phyloP scores from a whole-genome alignment of 2,797 vertebrate genomes.

The Oreochromis grahami region DNA sequence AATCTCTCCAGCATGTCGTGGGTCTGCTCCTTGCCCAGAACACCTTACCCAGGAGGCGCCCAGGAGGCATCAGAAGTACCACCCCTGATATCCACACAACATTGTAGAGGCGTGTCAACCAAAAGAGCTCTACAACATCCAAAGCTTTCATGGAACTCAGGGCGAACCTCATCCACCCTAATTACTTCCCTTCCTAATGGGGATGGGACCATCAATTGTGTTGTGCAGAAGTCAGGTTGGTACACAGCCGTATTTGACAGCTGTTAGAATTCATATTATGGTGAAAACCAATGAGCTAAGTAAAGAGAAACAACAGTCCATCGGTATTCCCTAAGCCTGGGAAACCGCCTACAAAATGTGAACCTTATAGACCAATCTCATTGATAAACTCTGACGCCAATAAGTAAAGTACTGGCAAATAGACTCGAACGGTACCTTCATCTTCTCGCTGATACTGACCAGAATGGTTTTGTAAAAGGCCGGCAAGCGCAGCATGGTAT shows the following conservation, averaged over 20 bases:
- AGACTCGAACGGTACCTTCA: no score
- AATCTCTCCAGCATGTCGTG: not conserved
- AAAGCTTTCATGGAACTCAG: not conserved
- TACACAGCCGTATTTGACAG: not conserved
- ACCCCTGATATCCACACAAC: not conserved
- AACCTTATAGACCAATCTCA: not conserved
- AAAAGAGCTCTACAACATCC: not conserved
- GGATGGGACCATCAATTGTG: no score
- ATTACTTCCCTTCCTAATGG: no score
- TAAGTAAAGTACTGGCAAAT: no score
- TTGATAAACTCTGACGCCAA: not conserved
- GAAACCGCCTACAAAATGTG: not conserved
- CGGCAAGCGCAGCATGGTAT: no score
- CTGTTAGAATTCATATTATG: no score
- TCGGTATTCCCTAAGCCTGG: not conserved
- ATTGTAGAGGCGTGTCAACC: rapidly evolving
- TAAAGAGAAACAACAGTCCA: not conserved
- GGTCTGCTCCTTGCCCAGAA: rapidly evolving
- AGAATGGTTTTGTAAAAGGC: no score
- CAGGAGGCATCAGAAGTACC: not conserved
- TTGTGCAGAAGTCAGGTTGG: not conserved
- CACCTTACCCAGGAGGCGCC: not conserved
- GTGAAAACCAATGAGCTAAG: not conserved
- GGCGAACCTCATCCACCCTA: not conserved
- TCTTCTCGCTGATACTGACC: no score